Percentiles rank a stretch among this genome's conserved stretches.
Conservation (phyloP, 2,888 invertebrate genomes). For the Liposcelis brunnea region DNA sequence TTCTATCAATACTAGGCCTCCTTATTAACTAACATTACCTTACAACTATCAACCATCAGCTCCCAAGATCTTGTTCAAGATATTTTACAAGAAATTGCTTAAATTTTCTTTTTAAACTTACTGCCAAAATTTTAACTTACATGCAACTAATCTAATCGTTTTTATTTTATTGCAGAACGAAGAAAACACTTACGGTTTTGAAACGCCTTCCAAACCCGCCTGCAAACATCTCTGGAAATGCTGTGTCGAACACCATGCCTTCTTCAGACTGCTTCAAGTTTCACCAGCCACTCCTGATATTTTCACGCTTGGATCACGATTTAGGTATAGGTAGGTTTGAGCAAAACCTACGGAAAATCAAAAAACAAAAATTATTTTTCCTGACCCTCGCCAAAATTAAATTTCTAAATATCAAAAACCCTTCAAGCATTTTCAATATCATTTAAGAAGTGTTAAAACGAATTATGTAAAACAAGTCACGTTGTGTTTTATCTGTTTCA, state of each 20-base stretch:
- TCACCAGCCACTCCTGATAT: constrained; percentile 55
- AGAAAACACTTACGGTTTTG: constrained; percentile 91
- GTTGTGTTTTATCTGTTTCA: background rate
- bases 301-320: constrained; percentile 59
- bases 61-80: too few relatives aligned
- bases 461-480: background rate
- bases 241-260: constrained; percentile 89
- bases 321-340: constrained; percentile 50
- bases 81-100: too few relatives aligned
- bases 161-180: constrained; percentile 47
- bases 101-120: too few relatives aligned
- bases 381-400: constrained; percentile 8
- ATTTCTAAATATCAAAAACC: constrained; percentile 5
- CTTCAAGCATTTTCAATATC: background rate
- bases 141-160: too few relatives aligned
- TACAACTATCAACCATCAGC: too few relatives aligned
- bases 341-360: constrained; percentile 11
- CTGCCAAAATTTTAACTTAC: too few relatives aligned
- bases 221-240: constrained; percentile 94
- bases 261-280: constrained; percentile 72
- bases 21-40: too few relatives aligned
- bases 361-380: constrained; percentile 14
- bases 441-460: background rate
- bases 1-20: too few relatives aligned
- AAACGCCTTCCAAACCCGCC: constrained; percentile 77